Evolutionary conservation across 1,140 invertebrate species (phyloP).

Genomic region (Aphaenogaster rudis): DNA sequence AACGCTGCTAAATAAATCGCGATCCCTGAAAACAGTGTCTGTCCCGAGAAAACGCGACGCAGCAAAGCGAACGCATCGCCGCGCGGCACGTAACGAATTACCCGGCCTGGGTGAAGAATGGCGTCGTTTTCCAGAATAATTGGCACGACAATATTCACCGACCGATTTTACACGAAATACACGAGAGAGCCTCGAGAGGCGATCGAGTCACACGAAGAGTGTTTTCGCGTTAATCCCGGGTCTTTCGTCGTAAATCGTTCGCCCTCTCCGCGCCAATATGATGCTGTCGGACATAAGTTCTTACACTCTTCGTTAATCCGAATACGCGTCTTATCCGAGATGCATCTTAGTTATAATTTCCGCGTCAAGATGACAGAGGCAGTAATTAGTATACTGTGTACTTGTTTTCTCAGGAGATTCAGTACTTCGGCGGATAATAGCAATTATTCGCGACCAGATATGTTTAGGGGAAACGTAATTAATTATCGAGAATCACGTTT

Average conservation of each 20-base stretch:
- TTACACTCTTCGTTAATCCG: slow-evolving; percentile 13
- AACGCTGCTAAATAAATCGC: slow-evolving; percentile 54
- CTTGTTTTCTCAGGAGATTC: slow-evolving; percentile 7
- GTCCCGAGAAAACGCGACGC: slow-evolving; percentile 50
- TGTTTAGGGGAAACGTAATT: slow-evolving; percentile 27
- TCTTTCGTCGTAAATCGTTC: slow-evolving; percentile 16
- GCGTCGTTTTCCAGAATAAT: slow-evolving; percentile 63
- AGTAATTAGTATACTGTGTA: slow-evolving; percentile 17
- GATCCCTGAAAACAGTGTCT: slow-evolving; percentile 27
- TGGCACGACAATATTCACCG: slow-evolving; percentile 54
- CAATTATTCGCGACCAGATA: slow-evolving; percentile 35
- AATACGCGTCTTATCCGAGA: background rate
- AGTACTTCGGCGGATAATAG: background rate
- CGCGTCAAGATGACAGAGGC: slow-evolving; percentile 6
- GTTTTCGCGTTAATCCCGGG: slow-evolving; percentile 37
- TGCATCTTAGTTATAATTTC: slow-evolving; percentile 1
- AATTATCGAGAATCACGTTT: slow-evolving; percentile 39
- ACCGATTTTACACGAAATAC: slow-evolving; percentile 52
- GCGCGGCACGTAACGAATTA: slow-evolving; percentile 54
- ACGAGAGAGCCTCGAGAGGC: slow-evolving; percentile 13
- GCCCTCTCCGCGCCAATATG: slow-evolving; percentile 28
- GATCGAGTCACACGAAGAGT: slow-evolving; percentile 11
- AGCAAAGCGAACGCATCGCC: slow-evolving; percentile 52
- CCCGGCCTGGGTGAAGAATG: slow-evolving; percentile 46
- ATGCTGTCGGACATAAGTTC: slow-evolving; percentile 8